Base-by-base conservation (phyloP, 2,113 vertebrate species). In the Eurypyga helias region DNA sequence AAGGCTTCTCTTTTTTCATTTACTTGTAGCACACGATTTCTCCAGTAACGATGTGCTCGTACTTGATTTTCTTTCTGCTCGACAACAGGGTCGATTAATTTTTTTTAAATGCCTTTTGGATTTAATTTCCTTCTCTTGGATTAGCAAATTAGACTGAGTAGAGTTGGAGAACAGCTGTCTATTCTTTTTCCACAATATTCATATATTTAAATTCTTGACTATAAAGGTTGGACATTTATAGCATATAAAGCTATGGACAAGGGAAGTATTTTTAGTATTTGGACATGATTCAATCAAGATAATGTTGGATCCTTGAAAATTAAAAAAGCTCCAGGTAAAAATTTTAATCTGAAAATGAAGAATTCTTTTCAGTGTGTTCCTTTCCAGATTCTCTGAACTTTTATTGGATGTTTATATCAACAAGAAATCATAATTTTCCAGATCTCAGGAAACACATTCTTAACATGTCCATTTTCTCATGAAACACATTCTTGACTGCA, bases 1-100 rank as follows among this genome's bases (percentile, higher is more conserved):
- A 87, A 96, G 54, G 58, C 72, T 91, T 88, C 82, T 87, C 36
- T 62, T 93, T 91, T 90, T 93, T 90, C 82, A 80, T 95, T 95
- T 93, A 51, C 58, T 93, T 83, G 73, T 65, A 93, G 41, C 58
- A 79, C 78, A 86, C 0, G 3, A 58, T 95, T 87, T 93, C 80
- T 83, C 19, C 83, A 83, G 60, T 89, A 96, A 89, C 4, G 0
- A 83, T 92, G 87, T 65, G 64, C 46, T 73, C 55, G 67, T 90
- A 88, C 93, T 93, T 96, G 54, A 92, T 94, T 96, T 88, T 83
- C 67, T 83, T 95, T 88, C 90, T 88, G 60, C 60, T 80, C 2
- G 2, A 92, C 28, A 90, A 85, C 88, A 94, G 36, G 38, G 11
- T 82, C 6, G 3, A 94, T 91, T 94, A 93, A 69, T 72, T 89